These are phyloP conservation scores for Larimichthys crocea DNA, from an alignment of 2,113 vertebrate genomes.

Conservation along the genomic window DNA sequence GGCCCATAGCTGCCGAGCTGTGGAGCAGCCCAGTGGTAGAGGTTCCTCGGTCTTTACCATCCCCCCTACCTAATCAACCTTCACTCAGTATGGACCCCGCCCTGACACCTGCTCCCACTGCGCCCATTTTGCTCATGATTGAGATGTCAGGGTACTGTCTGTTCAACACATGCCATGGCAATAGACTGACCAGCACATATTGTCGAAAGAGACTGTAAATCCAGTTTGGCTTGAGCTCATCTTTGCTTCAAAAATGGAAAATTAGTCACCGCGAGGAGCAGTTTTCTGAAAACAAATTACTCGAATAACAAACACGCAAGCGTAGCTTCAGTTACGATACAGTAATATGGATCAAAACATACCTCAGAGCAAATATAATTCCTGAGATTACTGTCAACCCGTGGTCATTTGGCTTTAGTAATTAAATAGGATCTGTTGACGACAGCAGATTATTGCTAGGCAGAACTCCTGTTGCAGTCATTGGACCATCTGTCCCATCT, in stretches of 20 bases:
- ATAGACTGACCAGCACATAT: slow-evolving; percentile 8
- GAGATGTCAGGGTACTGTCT: slow-evolving; percentile 56
- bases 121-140: slow-evolving; percentile 61
- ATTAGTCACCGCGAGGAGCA: background rate
- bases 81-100: slow-evolving; percentile 50
- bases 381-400: slow-evolving; percentile 43
- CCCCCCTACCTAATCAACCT: slow-evolving; percentile 39
- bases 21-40: slow-evolving; percentile 22
- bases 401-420: slow-evolving; percentile 55
- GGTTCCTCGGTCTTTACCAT: slow-evolving; percentile 23
- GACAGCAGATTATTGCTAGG: slow-evolving; percentile 67
- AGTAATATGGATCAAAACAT: slow-evolving; percentile 25
- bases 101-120: slow-evolving; percentile 75
- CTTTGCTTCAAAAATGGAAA: slow-evolving; percentile 1
- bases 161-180: slow-evolving; percentile 29
- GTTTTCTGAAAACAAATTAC: background rate
- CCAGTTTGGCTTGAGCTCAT: background rate
- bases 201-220: background rate
- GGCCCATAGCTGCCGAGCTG: slow-evolving; percentile 38
- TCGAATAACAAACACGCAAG: background rate
- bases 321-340: background rate
- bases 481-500: slow-evolving; percentile 72
- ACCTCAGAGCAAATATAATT: slow-evolving; percentile 15
- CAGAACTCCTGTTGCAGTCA: slow-evolving; percentile 64
- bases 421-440: slow-evolving; percentile 58